phyloP scores from a whole-genome alignment of 2,797 vertebrate species.

The Caiman crocodilus region DNA sequence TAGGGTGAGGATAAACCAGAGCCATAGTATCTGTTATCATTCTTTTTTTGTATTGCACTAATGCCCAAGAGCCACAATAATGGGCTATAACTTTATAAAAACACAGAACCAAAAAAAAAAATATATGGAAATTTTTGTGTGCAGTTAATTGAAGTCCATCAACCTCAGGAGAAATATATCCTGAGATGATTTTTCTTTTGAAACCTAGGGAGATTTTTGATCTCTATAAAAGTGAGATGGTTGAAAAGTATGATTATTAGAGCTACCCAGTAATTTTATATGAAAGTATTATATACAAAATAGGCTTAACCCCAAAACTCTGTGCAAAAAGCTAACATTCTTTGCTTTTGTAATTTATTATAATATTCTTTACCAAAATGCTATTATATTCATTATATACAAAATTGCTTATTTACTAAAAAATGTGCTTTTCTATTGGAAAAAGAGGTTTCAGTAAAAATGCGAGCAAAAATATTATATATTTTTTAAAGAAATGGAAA shows the following conservation, averaged over 20 bases:
- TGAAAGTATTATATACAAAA: not conserved
- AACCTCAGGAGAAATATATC: not conserved
- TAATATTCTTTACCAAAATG: not conserved
- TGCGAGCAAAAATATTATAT: not conserved
- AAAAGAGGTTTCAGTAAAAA: slow-evolving; percentile 14
- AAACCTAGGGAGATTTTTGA: not conserved
- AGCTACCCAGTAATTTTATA: not conserved
- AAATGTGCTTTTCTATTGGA: not conserved
- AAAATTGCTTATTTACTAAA: not conserved
- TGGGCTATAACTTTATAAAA: not conserved
- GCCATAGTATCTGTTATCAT: not conserved
- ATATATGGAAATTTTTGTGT: not conserved
- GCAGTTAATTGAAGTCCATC: not conserved
- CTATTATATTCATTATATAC: not conserved
- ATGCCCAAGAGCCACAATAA: not conserved
- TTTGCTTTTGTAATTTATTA: not conserved
- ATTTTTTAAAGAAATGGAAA: not conserved
- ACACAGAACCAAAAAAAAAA: not conserved
- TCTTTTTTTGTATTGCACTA: not conserved
- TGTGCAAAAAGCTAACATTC: not conserved
- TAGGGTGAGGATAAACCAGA: not conserved
- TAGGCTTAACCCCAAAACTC: not conserved
- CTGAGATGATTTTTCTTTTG: not conserved
- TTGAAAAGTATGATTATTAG: not conserved
- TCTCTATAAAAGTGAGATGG: not conserved